Evolutionary conservation across 1,140 invertebrate species (phyloP), one percentile per base, ranked within the genome.

Genomic region (Trachymyrmex cornetzi): DNA sequence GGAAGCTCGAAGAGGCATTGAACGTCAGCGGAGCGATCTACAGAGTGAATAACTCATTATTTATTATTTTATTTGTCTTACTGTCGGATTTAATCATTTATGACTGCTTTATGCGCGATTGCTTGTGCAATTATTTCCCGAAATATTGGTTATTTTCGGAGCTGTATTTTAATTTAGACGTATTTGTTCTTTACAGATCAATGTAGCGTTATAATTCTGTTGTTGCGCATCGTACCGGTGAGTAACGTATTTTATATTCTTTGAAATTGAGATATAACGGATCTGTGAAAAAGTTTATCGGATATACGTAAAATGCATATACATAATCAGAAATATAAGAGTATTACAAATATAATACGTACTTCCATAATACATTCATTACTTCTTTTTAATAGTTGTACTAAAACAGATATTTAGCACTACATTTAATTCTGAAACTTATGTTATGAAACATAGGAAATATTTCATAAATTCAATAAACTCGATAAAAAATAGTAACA

Each of bases 51-150:
- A 22, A 38, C 7, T 44, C 4, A 44, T 44, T 67, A 66, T 63
- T 63, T 66, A 66, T 24, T 67, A 22, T 38, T 44, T 67, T 12
- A 67, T 67, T 44, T 67, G n/a, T 67, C 9, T 44, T 22, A 44
- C n/a, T 67, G 34, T 22, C n/a, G 34, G 12, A 67, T 22, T 67
- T 38, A 67, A 67, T 44, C n/a, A 67, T 63, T 30, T 63, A 63
- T 63, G 27, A 27, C 2, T 12, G 59, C 34, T 67, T 44, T 34
- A 64, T 44, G 4, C 24, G 34, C 34, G 34, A 34, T 34, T 30
- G 5, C 30, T 30, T 34, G 3, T 19, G 5, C 34, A 67, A 67
- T 67, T 66, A 66, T 66, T 38, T 66, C 19, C 30, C 16, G 30
- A 66, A 64, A 66, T n/a, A 34, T 66, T 66, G 9, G 30, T 34